A percentile compares a stretch with the other conserved stretches of the same genome.
phyloP scores from a whole-genome alignment of 2,797 vertebrate genomes.

The Todus mexicanus region DNA sequence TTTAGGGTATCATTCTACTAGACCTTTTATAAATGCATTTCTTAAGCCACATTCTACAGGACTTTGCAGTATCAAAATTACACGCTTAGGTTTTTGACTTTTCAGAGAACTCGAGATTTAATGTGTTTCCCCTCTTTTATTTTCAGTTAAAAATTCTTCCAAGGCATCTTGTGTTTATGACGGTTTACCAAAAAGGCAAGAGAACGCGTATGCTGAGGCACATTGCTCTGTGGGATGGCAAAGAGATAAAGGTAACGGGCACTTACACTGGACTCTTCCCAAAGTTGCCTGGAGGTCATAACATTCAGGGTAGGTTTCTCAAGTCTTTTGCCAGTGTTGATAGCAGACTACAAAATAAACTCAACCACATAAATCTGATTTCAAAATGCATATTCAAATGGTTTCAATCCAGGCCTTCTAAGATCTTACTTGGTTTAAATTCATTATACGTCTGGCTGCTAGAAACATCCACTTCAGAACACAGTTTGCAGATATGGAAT shows the following conservation, averaged over 20 bases:
- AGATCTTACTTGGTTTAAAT: not conserved
- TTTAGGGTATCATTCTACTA: not conserved
- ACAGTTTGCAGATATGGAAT: not conserved
- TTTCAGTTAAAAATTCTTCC: constrained; percentile 78
- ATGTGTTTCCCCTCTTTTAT: not conserved
- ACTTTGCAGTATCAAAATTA: not conserved
- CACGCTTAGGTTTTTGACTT: not conserved
- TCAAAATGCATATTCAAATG: not conserved
- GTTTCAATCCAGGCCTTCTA: not conserved
- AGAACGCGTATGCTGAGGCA: constrained; percentile 74
- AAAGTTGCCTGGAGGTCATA: constrained; percentile 65
- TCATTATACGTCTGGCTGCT: not conserved
- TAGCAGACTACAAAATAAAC: not conserved
- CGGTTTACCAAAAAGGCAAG: constrained; percentile 64
- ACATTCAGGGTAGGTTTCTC: constrained; percentile 72
- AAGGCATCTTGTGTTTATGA: constrained; percentile 68
- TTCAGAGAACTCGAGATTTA: not conserved
- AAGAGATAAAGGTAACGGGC: constrained; percentile 69
- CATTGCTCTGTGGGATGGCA: constrained; percentile 74
- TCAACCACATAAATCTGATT: not conserved
- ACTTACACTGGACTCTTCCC: constrained; percentile 69
- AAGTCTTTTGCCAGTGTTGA: not conserved
- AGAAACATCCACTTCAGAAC: not conserved
- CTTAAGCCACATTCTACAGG: not conserved
- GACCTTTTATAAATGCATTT: not conserved